These are phyloP conservation scores for Brachyhypopomus gauderio DNA, from an alignment of 2,113 vertebrate genomes.

Conservation along the genomic window DNA sequence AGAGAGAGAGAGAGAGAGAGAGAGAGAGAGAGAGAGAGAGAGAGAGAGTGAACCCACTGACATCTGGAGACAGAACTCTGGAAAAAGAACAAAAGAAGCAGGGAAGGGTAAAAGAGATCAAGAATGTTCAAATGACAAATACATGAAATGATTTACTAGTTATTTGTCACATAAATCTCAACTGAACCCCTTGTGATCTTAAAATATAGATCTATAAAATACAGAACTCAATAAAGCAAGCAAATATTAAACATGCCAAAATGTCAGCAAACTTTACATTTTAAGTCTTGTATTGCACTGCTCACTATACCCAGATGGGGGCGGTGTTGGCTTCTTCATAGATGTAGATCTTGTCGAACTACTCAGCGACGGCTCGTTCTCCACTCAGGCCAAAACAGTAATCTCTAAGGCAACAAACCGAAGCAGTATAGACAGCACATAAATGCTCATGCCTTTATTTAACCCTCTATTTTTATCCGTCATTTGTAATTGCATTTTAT, in stretches of 20 bases:
- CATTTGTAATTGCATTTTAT: constrained; percentile 56
- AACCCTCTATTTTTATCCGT: constrained; percentile 98
- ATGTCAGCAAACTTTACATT: not conserved
- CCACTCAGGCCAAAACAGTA: constrained; percentile 70
- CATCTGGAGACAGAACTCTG: constrained; percentile 97
- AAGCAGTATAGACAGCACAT: constrained; percentile 76
- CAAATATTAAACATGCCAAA: no score
- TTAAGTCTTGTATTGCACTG: not conserved
- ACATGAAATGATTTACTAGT: not conserved
- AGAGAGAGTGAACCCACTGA: constrained; percentile 94
- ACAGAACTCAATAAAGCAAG: no score
- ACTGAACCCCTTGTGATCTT: no score
- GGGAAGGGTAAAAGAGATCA: not conserved
- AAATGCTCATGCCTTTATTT: constrained; percentile 36
- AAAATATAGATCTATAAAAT: no score
- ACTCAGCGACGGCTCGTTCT: constrained; percentile 70
- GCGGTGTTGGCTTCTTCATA: constrained; percentile 68
- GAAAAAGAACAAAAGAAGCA: not conserved
- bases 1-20: no score
- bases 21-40: no score
- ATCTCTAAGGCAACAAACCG: constrained; percentile 79
- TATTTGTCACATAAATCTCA: no score
- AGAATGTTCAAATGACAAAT: no score
- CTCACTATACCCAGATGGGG: not conserved
- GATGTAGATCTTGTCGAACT: constrained; percentile 78